Conservation (phyloP, 2,113 vertebrate genomes). For the Odocoileus hemionus region DNA sequence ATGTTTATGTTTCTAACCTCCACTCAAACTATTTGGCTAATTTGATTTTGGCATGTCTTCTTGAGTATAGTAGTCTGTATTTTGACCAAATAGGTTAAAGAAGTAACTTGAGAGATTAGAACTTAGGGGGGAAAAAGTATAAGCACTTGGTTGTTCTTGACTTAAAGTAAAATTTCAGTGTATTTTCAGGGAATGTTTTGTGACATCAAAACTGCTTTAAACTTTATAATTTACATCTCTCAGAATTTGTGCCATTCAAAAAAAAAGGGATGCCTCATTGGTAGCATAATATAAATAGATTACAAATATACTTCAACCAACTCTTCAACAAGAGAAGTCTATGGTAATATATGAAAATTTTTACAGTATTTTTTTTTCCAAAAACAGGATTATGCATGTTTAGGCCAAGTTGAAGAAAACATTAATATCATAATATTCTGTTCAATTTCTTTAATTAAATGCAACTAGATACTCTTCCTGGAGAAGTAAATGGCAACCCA, state of each 20-base stretch:
- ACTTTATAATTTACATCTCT: neutral
- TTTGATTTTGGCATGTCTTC: neutral
- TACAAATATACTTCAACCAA: neutral
- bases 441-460: neutral
- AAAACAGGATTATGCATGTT: neutral
- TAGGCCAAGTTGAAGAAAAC: neutral
- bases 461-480: neutral
- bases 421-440: neutral
- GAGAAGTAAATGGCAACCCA: neutral
- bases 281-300: neutral
- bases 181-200: neutral
- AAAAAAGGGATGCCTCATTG: neutral
- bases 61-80: neutral
- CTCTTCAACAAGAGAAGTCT: neutral
- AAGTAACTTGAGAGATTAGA: neutral
- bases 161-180: neutral
- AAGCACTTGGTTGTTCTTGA: conserved; percentile 2
- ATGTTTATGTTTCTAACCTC: conserved; percentile 26
- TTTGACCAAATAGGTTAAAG: neutral
- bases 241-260: neutral
- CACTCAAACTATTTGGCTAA: conserved; percentile 4
- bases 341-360: neutral
- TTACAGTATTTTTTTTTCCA: neutral
- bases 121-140: neutral
- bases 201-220: neutral